Evolutionary conservation across 2,113 vertebrate genomes (phyloP).

Genomic region (Callipepla californica): DNA sequence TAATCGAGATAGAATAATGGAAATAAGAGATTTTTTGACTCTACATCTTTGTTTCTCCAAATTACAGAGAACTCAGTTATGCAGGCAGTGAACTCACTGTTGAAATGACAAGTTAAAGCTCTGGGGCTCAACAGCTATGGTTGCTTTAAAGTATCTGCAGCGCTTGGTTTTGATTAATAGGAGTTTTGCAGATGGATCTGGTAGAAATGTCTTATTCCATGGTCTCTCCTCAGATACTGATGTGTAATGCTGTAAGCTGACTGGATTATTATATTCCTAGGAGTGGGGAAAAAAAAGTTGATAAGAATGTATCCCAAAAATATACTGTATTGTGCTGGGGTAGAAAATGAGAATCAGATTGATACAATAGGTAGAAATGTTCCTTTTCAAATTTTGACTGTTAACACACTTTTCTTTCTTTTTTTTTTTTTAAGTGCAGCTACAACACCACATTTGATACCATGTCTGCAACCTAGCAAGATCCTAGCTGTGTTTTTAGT

Average conservation of each 20-base stretch:
- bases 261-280: not conserved
- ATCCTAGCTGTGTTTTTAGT: not conserved
- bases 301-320: not conserved
- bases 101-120: slow-evolving; percentile 26
- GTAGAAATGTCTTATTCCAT: not conserved
- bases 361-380: not conserved
- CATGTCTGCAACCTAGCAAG: not conserved
- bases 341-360: not conserved
- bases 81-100: not conserved
- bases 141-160: not conserved
- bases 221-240: not conserved
- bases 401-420: not conserved
- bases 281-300: not conserved
- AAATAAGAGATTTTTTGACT: not conserved
- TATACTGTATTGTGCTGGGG: not conserved
- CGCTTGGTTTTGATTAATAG: not conserved
- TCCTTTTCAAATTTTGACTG: not conserved
- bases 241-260: not conserved
- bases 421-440: not conserved
- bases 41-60: not conserved
- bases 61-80: not conserved
- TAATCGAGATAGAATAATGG: slow-evolving; percentile 13
- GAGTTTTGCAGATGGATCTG: slow-evolving; percentile 5
- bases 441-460: not conserved
- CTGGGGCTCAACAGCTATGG: not conserved